Conservation (phyloP, 1,140 invertebrate genomes). For the Scaptomyza montana region DNA sequence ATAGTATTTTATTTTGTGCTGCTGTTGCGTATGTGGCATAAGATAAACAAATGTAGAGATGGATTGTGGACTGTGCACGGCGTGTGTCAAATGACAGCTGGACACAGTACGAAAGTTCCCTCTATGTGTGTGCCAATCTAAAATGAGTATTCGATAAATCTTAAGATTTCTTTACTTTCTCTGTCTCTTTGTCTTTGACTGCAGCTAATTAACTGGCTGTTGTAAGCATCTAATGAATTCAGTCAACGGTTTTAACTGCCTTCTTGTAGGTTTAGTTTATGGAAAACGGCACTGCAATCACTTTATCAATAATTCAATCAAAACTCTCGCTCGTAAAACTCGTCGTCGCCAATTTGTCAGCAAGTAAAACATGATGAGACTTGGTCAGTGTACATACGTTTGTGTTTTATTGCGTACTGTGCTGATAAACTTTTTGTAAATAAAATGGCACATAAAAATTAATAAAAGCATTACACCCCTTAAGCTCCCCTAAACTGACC, state of each 20-base stretch:
- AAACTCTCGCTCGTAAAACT: constrained; percentile 70
- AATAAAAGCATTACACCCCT: constrained; percentile 58
- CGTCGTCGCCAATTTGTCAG: constrained; percentile 65
- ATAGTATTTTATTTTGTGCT: constrained; percentile 13
- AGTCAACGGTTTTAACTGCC: constrained; percentile 69
- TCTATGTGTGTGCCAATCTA: constrained; percentile 51
- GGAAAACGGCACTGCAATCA: constrained; percentile 59
- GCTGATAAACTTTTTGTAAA: constrained; percentile 49
- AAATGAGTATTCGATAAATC: constrained; percentile 73
- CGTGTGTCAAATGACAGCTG: constrained; percentile 51
- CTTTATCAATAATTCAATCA: constrained; percentile 83
- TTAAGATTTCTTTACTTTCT: constrained; percentile 12
- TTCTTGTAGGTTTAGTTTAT: constrained; percentile 30
- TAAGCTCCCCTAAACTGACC: not conserved
- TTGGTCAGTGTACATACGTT: constrained; percentile 21
- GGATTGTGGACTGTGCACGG: constrained; percentile 63
- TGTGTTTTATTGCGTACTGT: constrained; percentile 70
- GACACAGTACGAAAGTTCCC: constrained; percentile 21
- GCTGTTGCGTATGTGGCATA: constrained; percentile 66
- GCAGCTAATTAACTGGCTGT: constrained; percentile 65
- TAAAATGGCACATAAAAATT: constrained; percentile 74
- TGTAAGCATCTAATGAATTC: constrained; percentile 65
- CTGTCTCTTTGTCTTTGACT: not conserved
- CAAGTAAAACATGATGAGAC: constrained; percentile 25
- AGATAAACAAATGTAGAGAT: constrained; percentile 79